Evolutionary conservation across 2,113 vertebrate genomes (phyloP), one percentile per base, ranked within the genome.

Genomic region (Cephalopholis sonnerati): DNA sequence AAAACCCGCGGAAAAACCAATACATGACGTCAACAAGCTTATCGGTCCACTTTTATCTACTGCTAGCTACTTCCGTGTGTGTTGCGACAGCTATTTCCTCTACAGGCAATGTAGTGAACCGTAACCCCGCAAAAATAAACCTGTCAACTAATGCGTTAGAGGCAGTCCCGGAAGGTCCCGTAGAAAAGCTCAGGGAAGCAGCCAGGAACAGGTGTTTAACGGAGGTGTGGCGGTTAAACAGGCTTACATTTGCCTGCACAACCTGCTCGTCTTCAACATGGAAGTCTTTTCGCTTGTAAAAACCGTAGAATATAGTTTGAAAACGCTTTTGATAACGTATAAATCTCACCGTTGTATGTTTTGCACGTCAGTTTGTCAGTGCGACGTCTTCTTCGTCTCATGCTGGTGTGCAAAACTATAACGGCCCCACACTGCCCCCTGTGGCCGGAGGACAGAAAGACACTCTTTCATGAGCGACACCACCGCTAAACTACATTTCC

Each of bases 1-100:
- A 68, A 25, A 69, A 16, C 71, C 61, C 79, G 84, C 79, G 20
- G 72, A 25, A 58, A 70, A 44, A 79, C 46, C 32, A n/a, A 7
- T 77, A 72, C 29, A 65, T 87, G 86, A 87, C n/a, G 32, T 22
- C 48, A 63, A 57, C 58, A 57, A 25, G 24, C 0, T 3, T 44
- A 5, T 11, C 0, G 24, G 59, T 1, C 69, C 75, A 11, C 20
- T 91, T 55, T 64, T 71, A 87, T 86, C 62, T 53, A 0, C 1
- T 5, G 50, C n/a, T 54, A 1, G 50, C 51, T 39, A 1, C 54
- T 80, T 0, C 77, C 53, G 48, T 18, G 6, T 68, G 51, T 54
- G 32, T 41, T 18, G 4, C n/a, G 17, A 39, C 6, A n/a, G 3
- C 25, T 22, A 15, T 25, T 20, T 22, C 44, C 20, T 0, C 5